Conservation (phyloP, 2,113 vertebrate species). For the Hippocampus abdominalis region DNA sequence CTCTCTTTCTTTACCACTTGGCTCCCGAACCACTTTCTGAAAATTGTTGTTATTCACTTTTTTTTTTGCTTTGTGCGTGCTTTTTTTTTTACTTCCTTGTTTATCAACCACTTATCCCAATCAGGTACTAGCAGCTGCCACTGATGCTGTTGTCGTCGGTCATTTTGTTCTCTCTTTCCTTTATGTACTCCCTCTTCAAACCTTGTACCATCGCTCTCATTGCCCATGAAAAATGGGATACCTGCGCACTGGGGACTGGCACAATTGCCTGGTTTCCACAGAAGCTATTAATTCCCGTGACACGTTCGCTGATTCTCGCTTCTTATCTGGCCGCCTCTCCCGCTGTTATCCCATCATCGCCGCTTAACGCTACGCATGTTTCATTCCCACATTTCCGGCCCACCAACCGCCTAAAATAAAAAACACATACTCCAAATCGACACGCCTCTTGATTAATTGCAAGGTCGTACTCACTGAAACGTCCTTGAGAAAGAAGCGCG, state of each 20-base stretch:
- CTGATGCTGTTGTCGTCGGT: not conserved
- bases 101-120: not conserved
- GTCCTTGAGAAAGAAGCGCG: slow-evolving; percentile 29
- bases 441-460: not conserved
- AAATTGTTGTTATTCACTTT: too few species aligned
- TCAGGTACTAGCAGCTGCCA: not conserved
- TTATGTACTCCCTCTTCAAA: not conserved
- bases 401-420: not conserved
- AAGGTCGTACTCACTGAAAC: not conserved
- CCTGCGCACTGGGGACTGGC: not conserved
- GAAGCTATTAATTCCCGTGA: slow-evolving; percentile 5
- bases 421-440: not conserved
- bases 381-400: not conserved
- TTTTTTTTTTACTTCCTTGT: not conserved
- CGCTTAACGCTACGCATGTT: not conserved
- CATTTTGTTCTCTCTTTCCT: not conserved
- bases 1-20: too few species aligned
- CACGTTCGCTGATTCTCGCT: not conserved
- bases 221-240: not conserved
- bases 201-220: not conserved
- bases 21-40: not conserved
- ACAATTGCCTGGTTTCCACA: not conserved
- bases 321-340: not conserved
- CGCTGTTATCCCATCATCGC: not conserved
- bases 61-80: not conserved